Evolutionary conservation across 2,797 vertebrate genomes (phyloP), one percentile per base, ranked within the genome.

Genomic region (Spondyliosoma cantharus): DNA sequence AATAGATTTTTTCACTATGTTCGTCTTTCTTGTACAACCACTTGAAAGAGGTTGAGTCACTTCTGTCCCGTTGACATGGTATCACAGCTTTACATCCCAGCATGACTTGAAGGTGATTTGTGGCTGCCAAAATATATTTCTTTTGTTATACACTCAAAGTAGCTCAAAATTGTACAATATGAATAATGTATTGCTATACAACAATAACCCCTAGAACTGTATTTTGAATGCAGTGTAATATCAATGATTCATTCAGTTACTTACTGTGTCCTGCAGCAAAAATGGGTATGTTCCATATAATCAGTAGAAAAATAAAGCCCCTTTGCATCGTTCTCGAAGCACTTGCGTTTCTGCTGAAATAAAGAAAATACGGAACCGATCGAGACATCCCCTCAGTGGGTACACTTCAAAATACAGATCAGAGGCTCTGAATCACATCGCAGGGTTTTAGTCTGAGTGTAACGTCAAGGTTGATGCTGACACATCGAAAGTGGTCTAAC

Each of bases 81-180:
- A 94, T 82, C 48, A 68, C 59, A 59, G 81, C 87, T 74, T 1
- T 56, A 70, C 83, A 89, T 80, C 91, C 91, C 70, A 84, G 53
- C 0, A 5, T 64, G 59, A 89, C 56, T 0, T 27, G 42, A 60
- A 76, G 78, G 3, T 46, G 8, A 29, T 16, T 0, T 53, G 2
- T 3, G 0, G 6, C 45, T 74, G 62, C 19, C 57, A 58, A 85
- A 80, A 80, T 27, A 78, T 0, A n/a, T 54, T 12, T 54, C 73
- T 73, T 60, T 3, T n/a, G 12, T 87, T 71, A 65, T 8, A 66
- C n/a, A 71, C 1, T 16, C 22, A 9, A 0, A 48, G 16, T 46
- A 61, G 16, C 15, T 49, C 70, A 3, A 65, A 63, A 59, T 37
- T 5, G 0, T 13, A 7, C 57, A 60, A 25, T 1, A 60, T 8